phyloP scores from a whole-genome alignment of 2,797 vertebrate genomes.

The Fratercula arctica region DNA sequence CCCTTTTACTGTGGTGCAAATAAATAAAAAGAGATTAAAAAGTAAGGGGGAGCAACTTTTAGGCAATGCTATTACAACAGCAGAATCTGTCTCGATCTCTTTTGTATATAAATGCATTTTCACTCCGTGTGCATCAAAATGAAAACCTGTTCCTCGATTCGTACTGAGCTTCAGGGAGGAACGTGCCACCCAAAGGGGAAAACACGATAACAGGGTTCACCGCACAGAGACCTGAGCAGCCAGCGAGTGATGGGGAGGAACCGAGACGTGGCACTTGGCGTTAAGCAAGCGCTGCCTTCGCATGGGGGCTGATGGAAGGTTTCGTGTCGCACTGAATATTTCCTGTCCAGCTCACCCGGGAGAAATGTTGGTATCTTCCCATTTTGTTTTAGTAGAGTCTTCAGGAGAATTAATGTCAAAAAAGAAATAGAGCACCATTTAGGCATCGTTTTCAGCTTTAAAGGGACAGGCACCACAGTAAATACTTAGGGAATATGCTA shows the following conservation, averaged over 20 bases:
- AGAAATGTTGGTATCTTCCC: conserved; percentile 32
- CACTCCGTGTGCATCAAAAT: not conserved
- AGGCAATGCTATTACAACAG: not conserved
- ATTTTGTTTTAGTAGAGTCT: conserved; percentile 22
- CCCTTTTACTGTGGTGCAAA: not conserved
- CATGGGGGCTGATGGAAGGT: not conserved
- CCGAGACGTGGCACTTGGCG: not conserved
- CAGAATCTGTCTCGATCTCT: not conserved
- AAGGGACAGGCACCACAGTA: conserved; percentile 16
- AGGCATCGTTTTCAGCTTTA: conserved; percentile 14
- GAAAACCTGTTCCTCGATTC: not conserved
- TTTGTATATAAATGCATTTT: not conserved
- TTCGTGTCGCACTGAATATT: not conserved
- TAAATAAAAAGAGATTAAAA: not conserved
- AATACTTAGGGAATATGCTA: not conserved
- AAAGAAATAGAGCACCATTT: conserved; percentile 16
- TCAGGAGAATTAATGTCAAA: conserved; percentile 44
- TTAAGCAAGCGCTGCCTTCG: not conserved
- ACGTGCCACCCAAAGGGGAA: conserved; percentile 40
- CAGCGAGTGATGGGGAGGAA: not conserved
- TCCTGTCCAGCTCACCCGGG: not conserved
- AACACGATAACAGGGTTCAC: not conserved
- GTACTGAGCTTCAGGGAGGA: not conserved
- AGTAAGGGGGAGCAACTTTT: not conserved
- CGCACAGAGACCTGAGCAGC: conserved; percentile 12